Evolutionary conservation across 2,113 vertebrate species (phyloP), one percentile per base, ranked within the genome.

Genomic region (Solea senegalensis): DNA sequence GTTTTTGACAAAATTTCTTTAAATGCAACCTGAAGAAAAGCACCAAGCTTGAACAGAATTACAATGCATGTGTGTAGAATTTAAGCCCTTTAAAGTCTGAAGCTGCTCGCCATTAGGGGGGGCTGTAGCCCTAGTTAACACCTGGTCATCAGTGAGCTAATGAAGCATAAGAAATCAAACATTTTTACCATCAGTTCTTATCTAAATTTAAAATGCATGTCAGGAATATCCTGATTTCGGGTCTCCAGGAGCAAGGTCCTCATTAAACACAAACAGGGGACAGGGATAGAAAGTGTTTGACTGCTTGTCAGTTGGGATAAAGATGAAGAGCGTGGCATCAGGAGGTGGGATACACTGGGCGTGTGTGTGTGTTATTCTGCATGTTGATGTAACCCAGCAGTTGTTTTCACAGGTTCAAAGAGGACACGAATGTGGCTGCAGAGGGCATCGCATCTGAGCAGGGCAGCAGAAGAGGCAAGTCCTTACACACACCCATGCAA

Each of bases 361-460:
- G 26, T 49, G 39, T 54, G 15, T 49, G 8, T 83, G 8, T 45
- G 27, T 6, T 16, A 21, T 13, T 55, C 7, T 80, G 6, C 16
- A 12, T 70, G 7, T 72, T 16, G 62, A 26, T 72, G 16, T 80
- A 45, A 83, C 75, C 77, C 78, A 80, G 45, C 6, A 40, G 74
- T 74, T 73, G 64, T 74, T 59, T 76, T 90, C 65, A 69, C 80
- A 96, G 96, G 96, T 97, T 97, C 84, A 96, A 93, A 73, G 96
- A 97, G 21, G 94, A 94, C 6, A 70, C 91, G 2, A 56, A 61
- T 16, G 67, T 57, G 8, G 40, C 56, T 1, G 71, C 85, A 0
- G 92, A 95, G 68, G 86, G 80, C 53, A 34, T 55, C 63, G 3
- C 80, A 15, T 15, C 80, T 0, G 94, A 95, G 48, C 73, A 62